A percentile compares a stretch with the other conserved stretches of the same genome.
These are phyloP conservation scores for Trachops cirrhosus DNA, from an alignment of 2,797 vertebrate genomes.

Conservation along the genomic window DNA sequence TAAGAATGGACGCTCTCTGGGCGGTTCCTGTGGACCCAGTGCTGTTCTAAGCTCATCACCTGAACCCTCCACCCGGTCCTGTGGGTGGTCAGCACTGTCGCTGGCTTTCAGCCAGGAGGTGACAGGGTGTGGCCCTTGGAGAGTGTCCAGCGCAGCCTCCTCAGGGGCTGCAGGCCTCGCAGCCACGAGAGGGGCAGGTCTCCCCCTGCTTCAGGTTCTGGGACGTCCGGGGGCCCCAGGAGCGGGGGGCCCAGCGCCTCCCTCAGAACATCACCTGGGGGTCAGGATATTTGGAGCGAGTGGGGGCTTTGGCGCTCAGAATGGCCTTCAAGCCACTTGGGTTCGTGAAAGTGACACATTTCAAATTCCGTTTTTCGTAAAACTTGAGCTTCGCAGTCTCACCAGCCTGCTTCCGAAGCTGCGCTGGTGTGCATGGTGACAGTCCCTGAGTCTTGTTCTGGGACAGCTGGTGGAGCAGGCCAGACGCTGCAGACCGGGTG, in stretches of 20 bases:
- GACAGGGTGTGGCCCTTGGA: background rate
- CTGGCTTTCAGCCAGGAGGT: background rate
- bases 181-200: background rate
- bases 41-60: background rate
- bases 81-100: rapidly evolving
- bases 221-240: rapidly evolving
- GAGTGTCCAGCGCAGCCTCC: background rate
- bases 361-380: background rate
- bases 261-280: rapidly evolving
- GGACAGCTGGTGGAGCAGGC: background rate
- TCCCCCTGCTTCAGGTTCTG: no score
- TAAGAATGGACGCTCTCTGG: background rate
- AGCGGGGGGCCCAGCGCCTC: rapidly evolving
- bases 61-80: background rate
- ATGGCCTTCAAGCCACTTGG: no score
- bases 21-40: rapidly evolving
- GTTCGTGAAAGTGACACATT: no score
- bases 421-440: background rate
- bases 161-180: rapidly evolving
- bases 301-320: background rate
- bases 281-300: rapidly evolving
- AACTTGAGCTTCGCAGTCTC: background rate
- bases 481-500: background rate
- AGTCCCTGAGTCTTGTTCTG: background rate
- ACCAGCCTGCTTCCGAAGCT: background rate